Evolutionary conservation across 1,140 invertebrate species (phyloP).

Genomic region (Camponotus pennsylvanicus): DNA sequence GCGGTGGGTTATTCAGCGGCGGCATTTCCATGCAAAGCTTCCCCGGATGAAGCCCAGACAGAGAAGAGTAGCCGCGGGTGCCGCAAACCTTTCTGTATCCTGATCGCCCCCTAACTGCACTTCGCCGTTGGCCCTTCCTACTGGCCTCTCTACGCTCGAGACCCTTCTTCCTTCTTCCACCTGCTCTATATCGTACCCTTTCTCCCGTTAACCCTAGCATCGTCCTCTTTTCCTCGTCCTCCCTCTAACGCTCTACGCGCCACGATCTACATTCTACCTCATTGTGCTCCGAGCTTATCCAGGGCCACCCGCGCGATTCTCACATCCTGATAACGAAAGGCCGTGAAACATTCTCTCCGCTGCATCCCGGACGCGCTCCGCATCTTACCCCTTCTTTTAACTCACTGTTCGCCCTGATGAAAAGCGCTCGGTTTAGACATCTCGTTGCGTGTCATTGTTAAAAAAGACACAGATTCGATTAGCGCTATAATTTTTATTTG

Average conservation of each 20-base stretch:
- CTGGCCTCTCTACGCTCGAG: conserved; percentile 50
- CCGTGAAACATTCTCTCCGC: conserved; percentile 58
- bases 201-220: neutral
- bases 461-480: conserved; percentile 28
- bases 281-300: conserved; percentile 77
- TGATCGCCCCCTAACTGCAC: conserved; percentile 81
- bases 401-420: neutral
- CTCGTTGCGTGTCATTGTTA: neutral
- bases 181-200: conserved; percentile 51
- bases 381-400: conserved; percentile 59
- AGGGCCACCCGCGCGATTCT: conserved; percentile 73
- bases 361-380: neutral
- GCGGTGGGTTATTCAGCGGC: conserved; percentile 79
- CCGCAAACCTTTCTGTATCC: conserved; percentile 78
- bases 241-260: conserved; percentile 7
- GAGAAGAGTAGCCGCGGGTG: conserved; percentile 81
- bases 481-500: neutral
- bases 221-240: conserved; percentile 50
- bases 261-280: conserved; percentile 72
- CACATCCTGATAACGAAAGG: conserved; percentile 76
- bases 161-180: conserved; percentile 61
- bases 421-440: conserved; percentile 52
- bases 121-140: conserved; percentile 74
- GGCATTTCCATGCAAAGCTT: conserved; percentile 81
- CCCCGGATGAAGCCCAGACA: conserved; percentile 75